Conservation (phyloP, 2,888 invertebrate species). For the Lamproptera curius region DNA sequence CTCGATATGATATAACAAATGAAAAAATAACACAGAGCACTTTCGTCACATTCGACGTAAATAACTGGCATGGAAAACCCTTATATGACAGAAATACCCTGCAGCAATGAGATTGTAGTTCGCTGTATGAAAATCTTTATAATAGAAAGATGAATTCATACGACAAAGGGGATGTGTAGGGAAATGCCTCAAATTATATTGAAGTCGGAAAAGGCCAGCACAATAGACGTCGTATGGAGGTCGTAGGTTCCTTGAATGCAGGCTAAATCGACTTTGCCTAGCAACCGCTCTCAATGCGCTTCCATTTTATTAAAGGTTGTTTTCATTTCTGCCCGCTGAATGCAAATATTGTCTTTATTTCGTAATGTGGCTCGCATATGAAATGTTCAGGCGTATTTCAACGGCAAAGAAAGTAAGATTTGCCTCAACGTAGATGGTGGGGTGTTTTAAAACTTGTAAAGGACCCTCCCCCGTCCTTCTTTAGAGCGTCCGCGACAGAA, state of each 20-base stretch:
- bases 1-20: no score
- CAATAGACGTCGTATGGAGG: constrained; percentile 49
- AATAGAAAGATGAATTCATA: constrained; percentile 32
- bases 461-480: constrained; percentile 52
- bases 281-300: constrained; percentile 46
- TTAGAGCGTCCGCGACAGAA: constrained; percentile 51
- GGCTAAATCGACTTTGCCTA: constrained; percentile 51
- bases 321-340: constrained; percentile 39
- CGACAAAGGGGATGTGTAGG: constrained; percentile 38
- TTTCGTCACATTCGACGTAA: constrained; percentile 8
- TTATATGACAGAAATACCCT: constrained; percentile 15
- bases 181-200: constrained; percentile 60
- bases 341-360: constrained; percentile 47
- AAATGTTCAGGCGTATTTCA: constrained; percentile 13
- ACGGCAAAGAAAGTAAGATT: constrained; percentile 19
- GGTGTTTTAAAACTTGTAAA: constrained; percentile 66
- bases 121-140: constrained; percentile 23
- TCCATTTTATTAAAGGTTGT: constrained; percentile 48
- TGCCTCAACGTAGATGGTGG: constrained; percentile 37
- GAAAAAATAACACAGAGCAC: not conserved
- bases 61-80: constrained; percentile 15
- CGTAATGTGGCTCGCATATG: constrained; percentile 12
- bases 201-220: constrained; percentile 54
- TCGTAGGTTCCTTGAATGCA: constrained; percentile 47
- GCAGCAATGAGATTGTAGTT: constrained; percentile 13